A percentile compares a stretch with the other conserved stretches of the same genome.
Evolutionary conservation across 1,140 invertebrate genomes (phyloP).

Genomic region (Dreissena polymorpha): DNA sequence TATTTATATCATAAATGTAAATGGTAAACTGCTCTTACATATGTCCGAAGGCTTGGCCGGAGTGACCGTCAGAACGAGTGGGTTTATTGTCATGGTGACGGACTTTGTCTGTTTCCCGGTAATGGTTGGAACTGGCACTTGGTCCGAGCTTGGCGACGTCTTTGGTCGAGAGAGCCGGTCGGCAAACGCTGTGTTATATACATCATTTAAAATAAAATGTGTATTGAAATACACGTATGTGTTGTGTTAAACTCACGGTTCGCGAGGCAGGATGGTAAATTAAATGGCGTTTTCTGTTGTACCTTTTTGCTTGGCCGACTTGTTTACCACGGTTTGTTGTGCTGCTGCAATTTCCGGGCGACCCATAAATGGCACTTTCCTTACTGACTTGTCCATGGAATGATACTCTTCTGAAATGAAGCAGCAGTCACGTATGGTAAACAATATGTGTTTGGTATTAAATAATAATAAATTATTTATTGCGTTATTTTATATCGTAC

Average conservation of each 20-base stretch:
- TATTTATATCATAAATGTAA: too few relatives aligned
- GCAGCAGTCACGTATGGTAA: too few relatives aligned
- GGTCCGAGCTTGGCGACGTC: not conserved
- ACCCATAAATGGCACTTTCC: conserved; percentile 34
- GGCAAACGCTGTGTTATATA: conserved; percentile 18
- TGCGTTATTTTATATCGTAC: too few relatives aligned
- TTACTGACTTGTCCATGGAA: not conserved
- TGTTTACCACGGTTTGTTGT: conserved; percentile 5
- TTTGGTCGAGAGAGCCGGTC: conserved; percentile 42
- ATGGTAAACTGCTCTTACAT: conserved; percentile 17
- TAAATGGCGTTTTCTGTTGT: not conserved
- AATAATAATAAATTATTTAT: too few relatives aligned
- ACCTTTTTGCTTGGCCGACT: conserved; percentile 44
- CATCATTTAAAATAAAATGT: conserved; percentile 5
- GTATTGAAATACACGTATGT: not conserved
- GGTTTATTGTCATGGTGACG: not conserved
- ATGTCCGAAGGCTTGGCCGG: conserved; percentile 38
- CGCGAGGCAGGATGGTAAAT: too few relatives aligned
- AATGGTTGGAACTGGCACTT: not conserved
- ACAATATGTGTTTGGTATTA: too few relatives aligned
- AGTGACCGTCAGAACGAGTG: conserved; percentile 11
- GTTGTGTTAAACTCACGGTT: not conserved
- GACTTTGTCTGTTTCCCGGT: conserved; percentile 6
- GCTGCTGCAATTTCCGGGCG: conserved; percentile 25
- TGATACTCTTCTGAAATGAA: conserved; percentile 4